phyloP scores from a whole-genome alignment of 2,888 invertebrate species.

The Tiliacea aurago region DNA sequence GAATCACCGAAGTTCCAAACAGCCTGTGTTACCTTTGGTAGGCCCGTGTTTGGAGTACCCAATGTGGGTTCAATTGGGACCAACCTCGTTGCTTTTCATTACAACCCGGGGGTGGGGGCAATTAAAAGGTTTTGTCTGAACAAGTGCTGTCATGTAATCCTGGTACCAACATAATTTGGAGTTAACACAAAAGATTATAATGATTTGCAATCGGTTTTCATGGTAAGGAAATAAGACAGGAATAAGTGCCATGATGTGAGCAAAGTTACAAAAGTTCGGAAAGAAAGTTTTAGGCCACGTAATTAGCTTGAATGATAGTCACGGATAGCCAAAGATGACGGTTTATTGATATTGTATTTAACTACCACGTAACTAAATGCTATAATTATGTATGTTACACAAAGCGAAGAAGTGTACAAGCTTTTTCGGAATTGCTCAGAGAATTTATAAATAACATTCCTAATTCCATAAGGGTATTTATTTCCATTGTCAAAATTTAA shows the following conservation, averaged over 20 bases:
- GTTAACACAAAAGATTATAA: neutral
- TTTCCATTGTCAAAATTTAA: no score
- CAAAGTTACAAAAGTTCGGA: neutral
- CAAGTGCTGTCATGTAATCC: constrained; percentile 25
- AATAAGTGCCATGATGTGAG: neutral
- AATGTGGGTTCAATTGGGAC: constrained; percentile 71
- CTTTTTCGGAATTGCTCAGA: no score
- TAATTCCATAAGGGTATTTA: no score
- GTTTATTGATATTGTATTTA: no score
- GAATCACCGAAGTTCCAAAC: constrained; percentile 49
- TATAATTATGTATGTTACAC: no score
- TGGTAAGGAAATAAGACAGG: neutral
- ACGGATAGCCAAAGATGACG: no score
- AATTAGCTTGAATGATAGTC: no score
- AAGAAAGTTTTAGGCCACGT: no score
- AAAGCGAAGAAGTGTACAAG: no score
- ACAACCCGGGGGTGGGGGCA: constrained; percentile 52
- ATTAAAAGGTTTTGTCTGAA: constrained; percentile 52
- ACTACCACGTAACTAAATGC: no score
- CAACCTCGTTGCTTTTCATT: constrained; percentile 78
- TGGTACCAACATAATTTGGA: constrained; percentile 13
- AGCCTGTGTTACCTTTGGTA: constrained; percentile 29
- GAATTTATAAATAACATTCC: no score
- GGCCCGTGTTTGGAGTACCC: constrained; percentile 33
- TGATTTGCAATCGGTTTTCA: neutral